Conservation (phyloP, 2,113 vertebrate genomes). For the Mohoua ochrocephala region DNA sequence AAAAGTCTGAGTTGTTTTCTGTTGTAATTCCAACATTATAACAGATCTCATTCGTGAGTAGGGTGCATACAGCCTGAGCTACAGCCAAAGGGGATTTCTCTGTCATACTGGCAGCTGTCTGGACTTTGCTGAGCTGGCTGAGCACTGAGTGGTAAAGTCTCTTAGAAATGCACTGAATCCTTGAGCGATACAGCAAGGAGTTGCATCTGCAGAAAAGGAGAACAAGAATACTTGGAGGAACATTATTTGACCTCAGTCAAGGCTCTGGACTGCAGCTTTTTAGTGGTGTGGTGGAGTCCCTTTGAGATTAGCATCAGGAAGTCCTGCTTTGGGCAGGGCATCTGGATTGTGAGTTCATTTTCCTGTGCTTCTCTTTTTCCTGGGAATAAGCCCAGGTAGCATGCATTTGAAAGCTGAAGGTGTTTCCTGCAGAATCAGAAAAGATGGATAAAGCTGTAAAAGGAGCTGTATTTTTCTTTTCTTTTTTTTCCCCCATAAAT, state of each 20-base stretch:
- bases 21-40: background rate
- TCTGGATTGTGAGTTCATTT: background rate
- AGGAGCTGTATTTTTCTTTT: background rate
- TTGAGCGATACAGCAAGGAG: background rate
- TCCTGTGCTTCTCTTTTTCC: background rate
- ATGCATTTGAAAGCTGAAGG: background rate
- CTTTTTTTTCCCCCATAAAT: too few relatives aligned
- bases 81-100: background rate
- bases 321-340: background rate
- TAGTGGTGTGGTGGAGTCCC: background rate
- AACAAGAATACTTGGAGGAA: background rate
- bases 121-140: background rate
- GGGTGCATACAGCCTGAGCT: background rate
- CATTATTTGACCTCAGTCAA: background rate
- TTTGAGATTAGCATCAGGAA: background rate
- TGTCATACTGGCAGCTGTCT: background rate
- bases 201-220: background rate
- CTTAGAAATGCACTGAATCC: background rate
- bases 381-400: background rate
- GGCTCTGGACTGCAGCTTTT: background rate
- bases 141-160: background rate
- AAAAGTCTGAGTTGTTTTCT: background rate
- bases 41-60: background rate
- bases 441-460: background rate
- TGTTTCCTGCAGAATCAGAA: background rate